Base-by-base conservation (phyloP, 1,140 invertebrate species). In the Schlechtendalia chinensis region DNA sequence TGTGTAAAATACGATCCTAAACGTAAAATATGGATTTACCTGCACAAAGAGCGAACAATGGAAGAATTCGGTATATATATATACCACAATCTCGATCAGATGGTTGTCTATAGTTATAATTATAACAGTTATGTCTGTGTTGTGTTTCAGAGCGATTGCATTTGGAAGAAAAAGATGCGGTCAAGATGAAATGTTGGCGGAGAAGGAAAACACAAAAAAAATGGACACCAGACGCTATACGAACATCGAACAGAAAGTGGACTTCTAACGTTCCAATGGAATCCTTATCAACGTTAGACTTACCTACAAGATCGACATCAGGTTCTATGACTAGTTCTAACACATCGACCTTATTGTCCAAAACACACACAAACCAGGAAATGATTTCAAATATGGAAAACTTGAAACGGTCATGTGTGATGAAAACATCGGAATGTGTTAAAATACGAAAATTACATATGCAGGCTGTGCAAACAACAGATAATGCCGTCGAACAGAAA, bases 1-100 rank as follows among this genome's bases (percentile, higher is more conserved):
- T 96, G 94, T 85, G 94, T 96, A 1, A 92, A 94, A 84, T 96
- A 96, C 86, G 94, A 96, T 85, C 91, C 93, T 0, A 92, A 93
- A 83, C 88, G 92, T 11, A 96, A 96, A 86, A 90, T 94, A 17
- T 97, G 95, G 95, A 91, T 96, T 53, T 96, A 96, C 86, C 86
- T 96, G 71, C 95, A 97, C 86, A 88, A 93, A 61, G 92, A 89
- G 86, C 86, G 93, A 81, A 90, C 90, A 16, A 91, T 93, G 85
- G 89, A 92, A 82, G 93, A 94, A 86, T 94, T 94, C 86, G 93
- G 84, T 85, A 72, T 82, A 81, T 63, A n/a, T n/a, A 56, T 16
- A 39, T 82, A 24, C 17, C 17, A 32, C 19, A 54, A 50, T 50
- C 8, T 50, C 12, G 12, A 50, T 50, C 12, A 11, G 1, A 8